Evolutionary conservation across 2,797 vertebrate genomes (phyloP).

Genomic region (Anguilla obscura): DNA sequence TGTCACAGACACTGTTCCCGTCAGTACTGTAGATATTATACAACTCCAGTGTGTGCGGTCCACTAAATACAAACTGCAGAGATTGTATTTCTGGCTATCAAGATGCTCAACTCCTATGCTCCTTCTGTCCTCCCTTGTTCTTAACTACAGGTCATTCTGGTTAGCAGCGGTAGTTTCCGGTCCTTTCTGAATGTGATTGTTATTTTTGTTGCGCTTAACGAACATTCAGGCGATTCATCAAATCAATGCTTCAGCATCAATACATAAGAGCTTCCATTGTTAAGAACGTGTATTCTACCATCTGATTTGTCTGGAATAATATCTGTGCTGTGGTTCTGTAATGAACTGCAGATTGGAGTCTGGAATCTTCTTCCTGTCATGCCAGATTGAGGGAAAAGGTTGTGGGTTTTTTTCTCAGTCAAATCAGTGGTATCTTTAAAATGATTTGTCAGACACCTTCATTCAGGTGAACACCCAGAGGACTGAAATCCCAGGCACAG

Average conservation of each 20-base stretch:
- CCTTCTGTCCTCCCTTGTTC: neutral
- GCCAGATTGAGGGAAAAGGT: neutral
- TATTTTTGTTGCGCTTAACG: too few relatives aligned
- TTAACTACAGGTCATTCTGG: neutral
- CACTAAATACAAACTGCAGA: neutral
- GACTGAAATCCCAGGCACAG: neutral
- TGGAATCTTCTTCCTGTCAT: constrained; percentile 30
- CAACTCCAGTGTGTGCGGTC: neutral
- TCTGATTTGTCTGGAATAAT: too few relatives aligned
- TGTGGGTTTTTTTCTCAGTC: neutral
- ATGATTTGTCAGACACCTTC: neutral
- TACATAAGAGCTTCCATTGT: too few relatives aligned
- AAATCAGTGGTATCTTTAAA: neutral
- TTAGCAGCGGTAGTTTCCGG: too few relatives aligned
- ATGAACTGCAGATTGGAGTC: neutral
- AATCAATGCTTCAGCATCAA: too few relatives aligned
- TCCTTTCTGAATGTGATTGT: too few relatives aligned
- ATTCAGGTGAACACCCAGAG: neutral
- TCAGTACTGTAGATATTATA: neutral
- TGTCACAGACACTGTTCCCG: neutral
- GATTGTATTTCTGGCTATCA: neutral
- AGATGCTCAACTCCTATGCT: neutral
- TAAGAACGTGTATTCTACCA: too few relatives aligned
- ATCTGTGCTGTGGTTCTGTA: neutral
- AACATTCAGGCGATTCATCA: neutral